Evolutionary conservation across 2,113 vertebrate genomes (phyloP).

Genomic region (Mobula birostris): DNA sequence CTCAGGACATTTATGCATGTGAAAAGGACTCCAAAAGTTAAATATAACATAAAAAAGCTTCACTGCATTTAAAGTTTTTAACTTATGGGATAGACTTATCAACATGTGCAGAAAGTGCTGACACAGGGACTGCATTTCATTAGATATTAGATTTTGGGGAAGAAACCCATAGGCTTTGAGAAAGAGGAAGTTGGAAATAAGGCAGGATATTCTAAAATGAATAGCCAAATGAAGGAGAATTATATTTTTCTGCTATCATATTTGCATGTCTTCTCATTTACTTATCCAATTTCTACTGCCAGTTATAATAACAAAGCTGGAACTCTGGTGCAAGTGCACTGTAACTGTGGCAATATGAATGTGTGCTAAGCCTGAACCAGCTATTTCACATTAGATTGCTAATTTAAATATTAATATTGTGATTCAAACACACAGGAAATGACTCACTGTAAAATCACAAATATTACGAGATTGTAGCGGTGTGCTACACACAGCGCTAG

Average conservation of each 20-base stretch:
- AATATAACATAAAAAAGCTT: neutral
- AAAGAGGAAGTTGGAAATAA: neutral
- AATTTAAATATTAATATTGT: conserved; percentile 15
- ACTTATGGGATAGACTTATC: neutral
- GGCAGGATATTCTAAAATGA: neutral
- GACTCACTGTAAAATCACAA: neutral
- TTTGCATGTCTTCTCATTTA: neutral
- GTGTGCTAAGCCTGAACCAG: neutral
- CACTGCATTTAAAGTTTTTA: neutral
- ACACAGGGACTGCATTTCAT: neutral
- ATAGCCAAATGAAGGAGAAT: neutral
- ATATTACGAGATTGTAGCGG: too few species aligned
- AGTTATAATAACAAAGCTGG: neutral
- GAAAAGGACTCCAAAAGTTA: neutral
- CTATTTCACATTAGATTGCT: neutral
- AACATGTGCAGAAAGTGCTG: neutral
- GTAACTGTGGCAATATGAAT: neutral
- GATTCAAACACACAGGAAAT: neutral
- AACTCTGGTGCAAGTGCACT: neutral
- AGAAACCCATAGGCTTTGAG: neutral
- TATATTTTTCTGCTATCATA: neutral
- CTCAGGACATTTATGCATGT: neutral
- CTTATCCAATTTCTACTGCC: neutral
- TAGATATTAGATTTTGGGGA: neutral
- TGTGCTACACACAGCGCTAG: too few species aligned